Percentiles rank a stretch among this genome's conserved stretches.
Conservation (phyloP, 2,113 vertebrate species). For the Chionomys nivalis region DNA sequence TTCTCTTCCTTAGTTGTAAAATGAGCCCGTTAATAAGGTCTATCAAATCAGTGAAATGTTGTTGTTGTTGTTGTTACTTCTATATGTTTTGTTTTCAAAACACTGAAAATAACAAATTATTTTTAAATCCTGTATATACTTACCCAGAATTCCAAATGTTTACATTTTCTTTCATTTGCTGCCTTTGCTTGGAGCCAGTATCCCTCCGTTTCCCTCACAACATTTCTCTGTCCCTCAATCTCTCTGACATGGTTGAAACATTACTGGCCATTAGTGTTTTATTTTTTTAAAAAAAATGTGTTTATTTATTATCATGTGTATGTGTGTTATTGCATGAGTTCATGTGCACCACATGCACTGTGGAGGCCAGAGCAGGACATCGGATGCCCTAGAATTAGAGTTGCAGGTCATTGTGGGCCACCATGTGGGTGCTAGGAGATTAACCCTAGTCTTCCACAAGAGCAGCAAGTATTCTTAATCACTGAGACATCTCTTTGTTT, state of each 20-base stretch:
- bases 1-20: constrained; percentile 35
- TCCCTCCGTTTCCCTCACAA: neutral
- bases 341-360: neutral
- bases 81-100: constrained; percentile 21
- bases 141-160: neutral
- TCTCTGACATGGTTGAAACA: neutral
- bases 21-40: neutral
- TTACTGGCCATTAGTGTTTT: neutral
- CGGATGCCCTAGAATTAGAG: neutral
- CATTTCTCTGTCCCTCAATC: neutral
- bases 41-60: neutral
- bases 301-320: neutral
- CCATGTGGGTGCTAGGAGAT: neutral
- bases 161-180: constrained; percentile 8
- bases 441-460: neutral
- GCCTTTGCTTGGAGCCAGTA: neutral
- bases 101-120: neutral
- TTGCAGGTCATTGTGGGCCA: neutral
- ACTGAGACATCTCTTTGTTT: neutral
- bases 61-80: neutral
- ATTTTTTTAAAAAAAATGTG: neutral
- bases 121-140: neutral
- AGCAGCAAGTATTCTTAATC: neutral
- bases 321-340: neutral
- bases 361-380: neutral